Conservation (phyloP, 1,140 invertebrate genomes). For the Himalopsyche phryganea region DNA sequence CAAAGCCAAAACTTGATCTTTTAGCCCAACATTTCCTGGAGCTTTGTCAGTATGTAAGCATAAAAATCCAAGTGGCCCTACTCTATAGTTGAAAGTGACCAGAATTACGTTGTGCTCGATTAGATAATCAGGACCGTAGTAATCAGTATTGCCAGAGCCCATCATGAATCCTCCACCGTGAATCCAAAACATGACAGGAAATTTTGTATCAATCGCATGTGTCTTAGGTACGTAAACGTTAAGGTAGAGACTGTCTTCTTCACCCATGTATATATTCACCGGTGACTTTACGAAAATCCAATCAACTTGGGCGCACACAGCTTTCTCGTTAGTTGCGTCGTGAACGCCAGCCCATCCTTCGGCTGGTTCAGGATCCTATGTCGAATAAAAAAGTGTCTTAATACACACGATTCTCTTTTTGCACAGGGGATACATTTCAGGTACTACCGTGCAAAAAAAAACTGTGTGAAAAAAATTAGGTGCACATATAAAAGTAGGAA, state of each 20-base stretch:
- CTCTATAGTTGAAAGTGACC: slow-evolving; percentile 51
- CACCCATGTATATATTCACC: slow-evolving; percentile 32
- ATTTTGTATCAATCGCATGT: slow-evolving; percentile 16
- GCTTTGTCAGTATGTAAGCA: slow-evolving; percentile 56
- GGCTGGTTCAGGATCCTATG: slow-evolving; percentile 45
- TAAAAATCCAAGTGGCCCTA: slow-evolving; percentile 56
- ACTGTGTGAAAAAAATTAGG: no score
- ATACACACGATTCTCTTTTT: background rate
- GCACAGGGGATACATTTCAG: background rate
- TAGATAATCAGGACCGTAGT: slow-evolving; percentile 53
- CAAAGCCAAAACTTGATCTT: slow-evolving; percentile 64
- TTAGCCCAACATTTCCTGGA: slow-evolving; percentile 65
- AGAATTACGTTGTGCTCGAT: slow-evolving; percentile 55
- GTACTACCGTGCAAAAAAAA: no score
- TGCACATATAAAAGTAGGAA: background rate
- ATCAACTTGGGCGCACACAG: slow-evolving; percentile 32
- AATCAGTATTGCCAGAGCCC: slow-evolving; percentile 45
- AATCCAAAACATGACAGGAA: slow-evolving; percentile 66
- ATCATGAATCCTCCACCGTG: slow-evolving; percentile 64
- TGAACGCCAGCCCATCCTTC: slow-evolving; percentile 45
- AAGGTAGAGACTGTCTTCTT: slow-evolving; percentile 39
- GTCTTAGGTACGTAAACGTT: slow-evolving; percentile 40
- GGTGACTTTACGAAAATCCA: slow-evolving; percentile 24
- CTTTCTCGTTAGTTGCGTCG: slow-evolving; percentile 43
- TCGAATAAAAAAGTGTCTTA: slow-evolving; percentile 29